phyloP scores from a whole-genome alignment of 2,113 vertebrate species.

The Toxotes jaculatrix region DNA sequence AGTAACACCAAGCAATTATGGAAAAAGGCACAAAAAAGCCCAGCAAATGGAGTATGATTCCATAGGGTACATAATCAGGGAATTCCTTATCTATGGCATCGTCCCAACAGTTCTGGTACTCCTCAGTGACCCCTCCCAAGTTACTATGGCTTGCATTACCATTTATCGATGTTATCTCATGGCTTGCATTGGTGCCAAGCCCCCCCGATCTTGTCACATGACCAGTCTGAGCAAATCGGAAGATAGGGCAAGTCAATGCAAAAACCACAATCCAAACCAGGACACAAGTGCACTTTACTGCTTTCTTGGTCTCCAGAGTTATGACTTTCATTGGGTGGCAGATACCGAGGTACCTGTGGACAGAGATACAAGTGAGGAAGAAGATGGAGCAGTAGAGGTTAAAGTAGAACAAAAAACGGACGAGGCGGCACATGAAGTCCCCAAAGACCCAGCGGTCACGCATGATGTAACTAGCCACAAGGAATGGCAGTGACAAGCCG shows the following conservation, averaged over 20 bases:
- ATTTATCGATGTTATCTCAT: conserved; percentile 17
- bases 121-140: conserved; percentile 38
- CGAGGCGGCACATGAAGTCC: conserved; percentile 90
- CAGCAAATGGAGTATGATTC: conserved; percentile 84
- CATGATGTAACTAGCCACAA: conserved; percentile 87
- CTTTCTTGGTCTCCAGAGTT: conserved; percentile 84
- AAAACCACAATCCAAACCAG: conserved; percentile 87
- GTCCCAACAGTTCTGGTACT: conserved; percentile 87
- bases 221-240: conserved; percentile 87
- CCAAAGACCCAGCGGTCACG: conserved; percentile 87
- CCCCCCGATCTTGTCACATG: conserved; percentile 54
- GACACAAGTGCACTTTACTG: conserved; percentile 84
- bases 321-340: conserved; percentile 87
- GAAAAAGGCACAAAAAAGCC: conserved; percentile 87
- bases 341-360: conserved; percentile 89
- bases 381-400: conserved; percentile 91
- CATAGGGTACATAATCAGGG: conserved; percentile 86
- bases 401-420: conserved; percentile 90
- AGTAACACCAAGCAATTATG: conserved; percentile 89
- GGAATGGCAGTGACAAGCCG: conserved; percentile 87
- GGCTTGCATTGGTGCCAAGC: conserved; percentile 22
- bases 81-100: conserved; percentile 88
- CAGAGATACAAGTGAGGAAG: conserved; percentile 91
- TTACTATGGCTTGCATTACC: conserved; percentile 33
- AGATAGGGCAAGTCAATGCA: conserved; percentile 86